Evolutionary conservation across 2,113 vertebrate species (phyloP), one percentile per base, ranked within the genome.

Genomic region (Phodopus roborovskii): DNA sequence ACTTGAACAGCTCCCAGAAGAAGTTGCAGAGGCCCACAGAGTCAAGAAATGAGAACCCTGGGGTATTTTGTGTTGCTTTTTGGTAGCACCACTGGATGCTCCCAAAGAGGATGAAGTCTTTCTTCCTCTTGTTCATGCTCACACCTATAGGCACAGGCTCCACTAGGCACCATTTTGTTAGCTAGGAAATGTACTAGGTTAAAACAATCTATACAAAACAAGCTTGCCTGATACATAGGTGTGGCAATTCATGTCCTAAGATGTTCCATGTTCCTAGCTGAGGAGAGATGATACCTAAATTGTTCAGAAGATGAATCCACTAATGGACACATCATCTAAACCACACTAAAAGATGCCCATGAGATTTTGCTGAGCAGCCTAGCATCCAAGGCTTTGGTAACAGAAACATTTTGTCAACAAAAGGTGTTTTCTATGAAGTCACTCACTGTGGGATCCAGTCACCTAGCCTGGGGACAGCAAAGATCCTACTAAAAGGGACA

Each of bases 101-200:
- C 28, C 90, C 0, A 4, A 8, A 53, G 42, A 71, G 6, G 36
- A 39, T 7, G 24, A 39, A 9, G 17, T 0, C 36, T 58, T 82
- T 66, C 36, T 28, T 22, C 9, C 50, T 13, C 8, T 4, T 68
- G 30, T 42, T 60, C 56, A 42, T 13, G 5, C 12, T 13, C 20
- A 39, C 0, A 4, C 13, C 15, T 66, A 26, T 17, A 78, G 73
- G 78, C 6, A 0, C 2, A 5, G 58, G 33, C 11, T 17, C 0
- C 0, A 4, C 26, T 7, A n/a, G 6, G 45, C 16, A 4, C 22
- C 45, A 30, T 24, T 8, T 6, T 33, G 13, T 83, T 1, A 56
- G 20, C 36, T 28, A 81, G 39, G 45, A 17, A 42, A 20, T 50
- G 15, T 3, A 33, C 5, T 4, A 45, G 22, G 48, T 7, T 22